phyloP scores from a whole-genome alignment of 30 jellyfish, hydroid and myxozoan genomes.

The Turritopsis dohrnii region DNA sequence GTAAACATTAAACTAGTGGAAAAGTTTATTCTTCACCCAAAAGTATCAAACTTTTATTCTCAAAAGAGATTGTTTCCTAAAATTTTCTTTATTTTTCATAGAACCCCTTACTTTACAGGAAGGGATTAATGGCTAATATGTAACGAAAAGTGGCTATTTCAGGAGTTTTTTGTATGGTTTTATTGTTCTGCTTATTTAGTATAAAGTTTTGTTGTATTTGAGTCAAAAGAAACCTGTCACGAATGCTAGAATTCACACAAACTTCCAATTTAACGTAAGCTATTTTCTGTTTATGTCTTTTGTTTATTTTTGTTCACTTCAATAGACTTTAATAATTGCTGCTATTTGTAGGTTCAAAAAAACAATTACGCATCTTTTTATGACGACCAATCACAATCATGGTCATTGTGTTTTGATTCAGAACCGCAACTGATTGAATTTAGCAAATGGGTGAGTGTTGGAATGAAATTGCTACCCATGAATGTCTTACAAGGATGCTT shows the following conservation, averaged over 20 bases:
- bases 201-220: constrained; percentile 62
- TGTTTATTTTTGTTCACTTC: not conserved
- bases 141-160: too few relatives aligned
- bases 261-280: constrained; percentile 60
- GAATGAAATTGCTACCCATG: not conserved
- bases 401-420: constrained; percentile 88
- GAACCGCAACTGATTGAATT: constrained; percentile 52
- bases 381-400: constrained; percentile 79
- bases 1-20: too few relatives aligned
- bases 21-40: too few relatives aligned
- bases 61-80: too few relatives aligned
- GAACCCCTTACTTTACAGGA: too few relatives aligned
- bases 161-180: too few relatives aligned
- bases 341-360: constrained; percentile 58
- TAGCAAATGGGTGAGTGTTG: constrained; percentile 66
- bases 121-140: too few relatives aligned
- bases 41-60: too few relatives aligned
- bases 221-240: constrained; percentile 94
- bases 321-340: not conserved
- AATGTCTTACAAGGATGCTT: too few relatives aligned
- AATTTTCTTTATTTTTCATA: too few relatives aligned
- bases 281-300: not conserved
- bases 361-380: constrained; percentile 77
- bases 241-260: constrained; percentile 59
- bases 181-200: constrained; percentile 32